Evolutionary conservation across 2,888 invertebrate genomes (phyloP).

Genomic region (Melinaea menophilus): DNA sequence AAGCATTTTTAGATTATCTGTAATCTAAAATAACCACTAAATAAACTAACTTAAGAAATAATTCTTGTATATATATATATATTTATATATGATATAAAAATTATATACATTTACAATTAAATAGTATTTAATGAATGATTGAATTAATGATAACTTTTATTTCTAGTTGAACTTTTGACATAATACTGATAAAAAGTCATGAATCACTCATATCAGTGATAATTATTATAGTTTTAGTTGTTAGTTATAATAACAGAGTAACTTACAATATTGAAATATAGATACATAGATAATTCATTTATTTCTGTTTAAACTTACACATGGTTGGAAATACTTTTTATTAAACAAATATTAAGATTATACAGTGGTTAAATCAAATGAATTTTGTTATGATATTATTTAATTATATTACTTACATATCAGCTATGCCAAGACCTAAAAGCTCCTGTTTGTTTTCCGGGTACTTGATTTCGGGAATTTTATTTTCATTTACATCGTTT

Average conservation of each 20-base stretch:
- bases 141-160: conserved; percentile 28
- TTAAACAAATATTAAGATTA: neutral
- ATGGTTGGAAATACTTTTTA: neutral
- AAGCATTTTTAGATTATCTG: too few relatives aligned
- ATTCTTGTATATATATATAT: too few relatives aligned
- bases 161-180: conserved; percentile 29
- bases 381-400: neutral
- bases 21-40: too few relatives aligned
- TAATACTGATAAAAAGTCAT: conserved; percentile 22
- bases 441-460: conserved; percentile 87
- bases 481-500: conserved; percentile 87
- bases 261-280: neutral
- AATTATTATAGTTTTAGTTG: neutral
- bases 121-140: conserved; percentile 21
- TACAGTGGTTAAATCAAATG: neutral
- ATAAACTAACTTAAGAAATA: too few relatives aligned
- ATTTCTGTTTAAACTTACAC: neutral
- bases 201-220: conserved; percentile 15
- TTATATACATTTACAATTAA: neutral
- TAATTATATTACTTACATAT: conserved; percentile 80
- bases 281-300: neutral
- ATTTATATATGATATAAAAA: too few relatives aligned
- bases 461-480: conserved; percentile 87
- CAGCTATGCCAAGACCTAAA: conserved; percentile 90
- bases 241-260: neutral